These are phyloP conservation scores for Montipora cactus DNA, from an alignment of 64 coral and sea anemone species.

Conservation along the genomic window DNA sequence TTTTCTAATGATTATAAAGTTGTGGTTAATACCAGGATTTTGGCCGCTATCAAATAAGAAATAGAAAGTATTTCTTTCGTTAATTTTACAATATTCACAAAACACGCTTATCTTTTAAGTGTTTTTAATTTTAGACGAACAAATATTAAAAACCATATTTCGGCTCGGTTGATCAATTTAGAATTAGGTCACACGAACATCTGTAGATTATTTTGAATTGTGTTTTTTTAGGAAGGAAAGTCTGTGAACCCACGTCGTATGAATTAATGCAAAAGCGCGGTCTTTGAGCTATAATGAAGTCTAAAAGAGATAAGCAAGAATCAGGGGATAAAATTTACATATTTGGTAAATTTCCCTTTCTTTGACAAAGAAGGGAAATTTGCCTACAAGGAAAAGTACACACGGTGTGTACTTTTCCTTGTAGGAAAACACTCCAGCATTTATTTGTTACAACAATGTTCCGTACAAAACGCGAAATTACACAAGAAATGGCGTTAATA, in stretches of 20 bases:
- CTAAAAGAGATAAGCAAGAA: background rate
- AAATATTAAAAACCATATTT: background rate
- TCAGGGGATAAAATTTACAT: background rate
- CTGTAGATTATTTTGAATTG: background rate
- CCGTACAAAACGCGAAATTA: background rate
- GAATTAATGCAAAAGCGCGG: background rate
- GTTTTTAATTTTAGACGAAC: background rate
- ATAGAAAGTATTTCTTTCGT: background rate
- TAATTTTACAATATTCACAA: background rate
- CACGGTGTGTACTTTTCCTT: background rate
- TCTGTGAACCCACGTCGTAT: background rate
- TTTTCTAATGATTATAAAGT: background rate
- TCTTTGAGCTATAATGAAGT: background rate
- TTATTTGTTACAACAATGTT: background rate
- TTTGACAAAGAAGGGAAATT: too few species aligned
- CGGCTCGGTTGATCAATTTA: background rate
- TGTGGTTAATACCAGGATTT: background rate
- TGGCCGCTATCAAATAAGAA: background rate
- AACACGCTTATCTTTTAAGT: background rate
- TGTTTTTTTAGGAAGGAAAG: background rate
- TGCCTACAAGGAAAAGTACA: too few species aligned
- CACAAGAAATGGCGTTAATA: background rate
- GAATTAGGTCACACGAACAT: background rate
- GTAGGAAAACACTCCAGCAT: background rate
- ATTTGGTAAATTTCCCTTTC: background rate